Conservation (phyloP, 2,888 invertebrate genomes). For the Pocota personata region DNA sequence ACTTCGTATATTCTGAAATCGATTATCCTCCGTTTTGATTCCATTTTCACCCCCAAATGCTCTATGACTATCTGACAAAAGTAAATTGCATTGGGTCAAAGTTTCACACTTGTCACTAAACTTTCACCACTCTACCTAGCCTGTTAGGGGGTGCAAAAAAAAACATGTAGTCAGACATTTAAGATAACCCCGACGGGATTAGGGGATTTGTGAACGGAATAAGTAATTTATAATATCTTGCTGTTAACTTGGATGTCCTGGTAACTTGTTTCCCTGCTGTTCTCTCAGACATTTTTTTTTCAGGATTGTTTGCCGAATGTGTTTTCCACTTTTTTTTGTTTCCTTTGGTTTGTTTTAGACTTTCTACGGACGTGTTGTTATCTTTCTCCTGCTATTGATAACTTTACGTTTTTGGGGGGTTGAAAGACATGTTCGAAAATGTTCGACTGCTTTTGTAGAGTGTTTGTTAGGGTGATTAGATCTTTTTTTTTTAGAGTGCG, state of each 20-base stretch:
- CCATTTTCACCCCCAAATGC: not conserved
- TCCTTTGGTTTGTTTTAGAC: not conserved
- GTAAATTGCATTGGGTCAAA: slow-evolving; percentile 24
- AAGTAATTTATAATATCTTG: slow-evolving; percentile 26
- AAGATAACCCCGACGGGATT: slow-evolving; percentile 1
- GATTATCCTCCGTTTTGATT: slow-evolving; percentile 21
- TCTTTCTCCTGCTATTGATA: not conserved
- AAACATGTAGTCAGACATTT: not conserved
- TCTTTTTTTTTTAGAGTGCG: not conserved
- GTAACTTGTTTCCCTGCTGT: not conserved
- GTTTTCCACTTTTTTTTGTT: not conserved
- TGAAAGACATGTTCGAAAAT: not conserved
- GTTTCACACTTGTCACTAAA: slow-evolving; percentile 40
- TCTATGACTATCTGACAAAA: not conserved
- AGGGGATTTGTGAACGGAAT: slow-evolving; percentile 30
- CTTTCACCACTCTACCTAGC: not conserved
- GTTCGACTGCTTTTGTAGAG: not conserved
- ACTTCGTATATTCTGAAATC: slow-evolving; percentile 1
- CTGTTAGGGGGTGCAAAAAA: not conserved
- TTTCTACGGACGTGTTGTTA: not conserved
- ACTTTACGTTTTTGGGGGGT: not conserved
- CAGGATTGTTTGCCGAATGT: not conserved
- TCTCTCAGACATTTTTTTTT: not conserved
- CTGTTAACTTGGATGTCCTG: slow-evolving; percentile 20
- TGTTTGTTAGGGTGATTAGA: not conserved